Conservation (phyloP, 2,113 vertebrate species). For the Chaenogobius annularis region DNA sequence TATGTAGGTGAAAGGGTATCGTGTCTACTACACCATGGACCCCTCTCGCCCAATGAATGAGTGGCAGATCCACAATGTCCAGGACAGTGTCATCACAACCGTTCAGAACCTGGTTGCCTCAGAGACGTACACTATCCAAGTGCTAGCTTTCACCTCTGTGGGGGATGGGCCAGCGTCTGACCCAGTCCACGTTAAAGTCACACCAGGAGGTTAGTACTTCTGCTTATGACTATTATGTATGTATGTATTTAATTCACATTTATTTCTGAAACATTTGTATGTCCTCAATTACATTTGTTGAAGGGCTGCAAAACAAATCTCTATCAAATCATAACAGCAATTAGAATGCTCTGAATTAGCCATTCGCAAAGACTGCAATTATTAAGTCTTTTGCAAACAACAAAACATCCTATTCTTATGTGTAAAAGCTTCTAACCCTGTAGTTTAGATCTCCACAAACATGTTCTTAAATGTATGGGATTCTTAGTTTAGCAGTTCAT, state of each 20-base stretch:
- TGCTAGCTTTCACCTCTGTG: conserved; percentile 95
- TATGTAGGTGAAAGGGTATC: conserved; percentile 88
- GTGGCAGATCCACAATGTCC: conserved; percentile 97
- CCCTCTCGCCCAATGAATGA: conserved; percentile 87
- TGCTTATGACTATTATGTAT: neutral
- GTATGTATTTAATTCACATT: neutral
- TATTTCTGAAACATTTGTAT: neutral
- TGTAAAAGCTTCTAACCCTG: no score
- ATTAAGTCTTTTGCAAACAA: no score
- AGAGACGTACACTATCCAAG: conserved; percentile 91
- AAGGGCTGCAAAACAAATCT: no score
- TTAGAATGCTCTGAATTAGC: no score
- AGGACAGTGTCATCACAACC: conserved; percentile 93
- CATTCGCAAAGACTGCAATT: no score
- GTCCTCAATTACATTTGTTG: neutral
- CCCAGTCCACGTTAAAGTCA: conserved; percentile 93
- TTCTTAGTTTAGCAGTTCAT: no score
- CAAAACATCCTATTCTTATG: no score
- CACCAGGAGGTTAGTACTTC: conserved; percentile 88
- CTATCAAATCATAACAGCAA: no score
- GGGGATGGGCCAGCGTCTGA: conserved; percentile 95
- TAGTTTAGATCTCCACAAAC: no score
- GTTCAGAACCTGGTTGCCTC: conserved; percentile 89
- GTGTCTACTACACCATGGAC: conserved; percentile 96
- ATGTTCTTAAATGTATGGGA: no score